Evolutionary conservation across 2,113 vertebrate species (phyloP).

Genomic region (Protomyctophum bolini): DNA sequence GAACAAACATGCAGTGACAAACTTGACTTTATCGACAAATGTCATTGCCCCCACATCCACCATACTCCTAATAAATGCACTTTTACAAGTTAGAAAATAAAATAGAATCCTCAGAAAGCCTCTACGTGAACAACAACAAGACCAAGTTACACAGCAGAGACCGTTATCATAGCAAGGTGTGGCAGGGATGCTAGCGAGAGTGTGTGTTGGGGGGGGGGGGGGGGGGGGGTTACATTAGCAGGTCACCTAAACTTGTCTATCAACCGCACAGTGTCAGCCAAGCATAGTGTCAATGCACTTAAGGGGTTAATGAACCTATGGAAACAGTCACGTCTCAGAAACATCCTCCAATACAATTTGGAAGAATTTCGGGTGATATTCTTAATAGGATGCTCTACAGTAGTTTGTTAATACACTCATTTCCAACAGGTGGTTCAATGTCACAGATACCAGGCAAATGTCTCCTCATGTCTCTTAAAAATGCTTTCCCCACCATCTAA

Average conservation of each 20-base stretch:
- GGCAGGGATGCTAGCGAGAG: conserved; percentile 69
- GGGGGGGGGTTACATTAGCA: conserved; percentile 76
- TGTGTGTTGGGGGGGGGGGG: conserved; percentile 31
- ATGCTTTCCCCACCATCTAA: conserved; percentile 30
- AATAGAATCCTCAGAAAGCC: conserved; percentile 70
- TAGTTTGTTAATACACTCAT: conserved; percentile 76
- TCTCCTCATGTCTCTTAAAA: conserved; percentile 18
- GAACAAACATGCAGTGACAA: conserved; percentile 82
- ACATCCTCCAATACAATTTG: conserved; percentile 75
- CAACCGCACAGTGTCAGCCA: conserved; percentile 79
- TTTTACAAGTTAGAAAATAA: conserved; percentile 66
- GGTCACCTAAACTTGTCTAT: conserved; percentile 77
- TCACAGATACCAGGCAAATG: conserved; percentile 59
- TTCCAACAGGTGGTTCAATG: conserved; percentile 71
- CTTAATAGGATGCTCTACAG: conserved; percentile 73
- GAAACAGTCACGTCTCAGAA: conserved; percentile 76
- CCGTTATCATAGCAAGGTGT: conserved; percentile 77
- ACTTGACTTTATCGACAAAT: conserved; percentile 74
- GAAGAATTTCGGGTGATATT: conserved; percentile 71
- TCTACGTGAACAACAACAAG: conserved; percentile 82
- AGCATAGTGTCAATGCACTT: conserved; percentile 80
- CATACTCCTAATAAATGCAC: conserved; percentile 79
- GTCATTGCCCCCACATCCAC: conserved; percentile 66
- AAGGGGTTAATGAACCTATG: conserved; percentile 77
- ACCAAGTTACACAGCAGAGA: conserved; percentile 81